Conservation (phyloP, 2,888 invertebrate genomes). For the Caenorhabditis sp. region DNA sequence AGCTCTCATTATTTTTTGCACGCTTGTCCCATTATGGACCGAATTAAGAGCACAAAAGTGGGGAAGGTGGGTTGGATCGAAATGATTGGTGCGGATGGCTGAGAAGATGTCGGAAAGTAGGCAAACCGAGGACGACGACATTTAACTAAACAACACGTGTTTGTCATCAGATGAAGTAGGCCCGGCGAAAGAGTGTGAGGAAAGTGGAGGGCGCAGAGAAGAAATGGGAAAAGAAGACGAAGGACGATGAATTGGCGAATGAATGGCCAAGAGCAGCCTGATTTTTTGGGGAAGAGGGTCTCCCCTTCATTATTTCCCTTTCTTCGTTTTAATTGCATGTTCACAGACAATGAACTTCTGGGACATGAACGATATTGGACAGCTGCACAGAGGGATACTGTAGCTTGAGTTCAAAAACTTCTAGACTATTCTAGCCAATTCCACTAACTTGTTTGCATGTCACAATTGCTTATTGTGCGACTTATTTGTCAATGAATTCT, state of each 20-base stretch:
- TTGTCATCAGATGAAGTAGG: constrained; percentile 51
- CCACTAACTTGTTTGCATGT: too few species aligned
- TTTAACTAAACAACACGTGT: constrained; percentile 57
- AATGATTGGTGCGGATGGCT: constrained; percentile 44
- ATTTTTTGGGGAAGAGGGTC: constrained; percentile 46
- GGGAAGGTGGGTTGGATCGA: background rate
- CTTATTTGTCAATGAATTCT: constrained; percentile 22
- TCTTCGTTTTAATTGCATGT: constrained; percentile 14
- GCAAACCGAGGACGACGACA: constrained; percentile 34
- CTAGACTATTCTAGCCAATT: too few species aligned
- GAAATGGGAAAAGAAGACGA: constrained; percentile 22
- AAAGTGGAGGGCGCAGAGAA: constrained; percentile 27
- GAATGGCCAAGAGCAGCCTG: constrained; percentile 47
- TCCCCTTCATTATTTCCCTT: constrained; percentile 25
- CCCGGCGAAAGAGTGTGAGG: constrained; percentile 19
- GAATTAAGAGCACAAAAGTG: background rate
- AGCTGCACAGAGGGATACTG: too few species aligned
- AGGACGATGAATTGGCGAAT: constrained; percentile 48
- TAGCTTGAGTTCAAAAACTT: too few species aligned
- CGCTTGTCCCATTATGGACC: constrained; percentile 1
- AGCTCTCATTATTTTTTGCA: constrained; percentile 45
- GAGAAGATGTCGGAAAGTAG: constrained; percentile 27
- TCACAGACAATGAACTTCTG: too few species aligned
- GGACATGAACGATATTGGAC: too few species aligned
- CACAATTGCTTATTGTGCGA: background rate